These are phyloP conservation scores for Mergus octosetaceus DNA, from an alignment of 2,797 vertebrate species.

Conservation along the genomic window DNA sequence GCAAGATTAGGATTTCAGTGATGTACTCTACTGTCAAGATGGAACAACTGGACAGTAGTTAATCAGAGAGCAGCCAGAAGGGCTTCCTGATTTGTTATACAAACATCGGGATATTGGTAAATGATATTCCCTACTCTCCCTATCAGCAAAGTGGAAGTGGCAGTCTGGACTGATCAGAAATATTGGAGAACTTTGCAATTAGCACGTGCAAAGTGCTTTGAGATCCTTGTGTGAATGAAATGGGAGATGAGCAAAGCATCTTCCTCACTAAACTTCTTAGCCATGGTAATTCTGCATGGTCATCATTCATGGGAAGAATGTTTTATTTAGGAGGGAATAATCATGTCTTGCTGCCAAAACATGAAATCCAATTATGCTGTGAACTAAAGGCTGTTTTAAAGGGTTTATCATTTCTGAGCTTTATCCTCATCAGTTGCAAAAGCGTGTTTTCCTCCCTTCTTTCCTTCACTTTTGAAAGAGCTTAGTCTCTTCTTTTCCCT, in stretches of 20 bases:
- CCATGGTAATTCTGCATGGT: constrained; percentile 65
- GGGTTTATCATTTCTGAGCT: constrained; percentile 49
- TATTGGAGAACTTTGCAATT: neutral
- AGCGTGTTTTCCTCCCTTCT: neutral
- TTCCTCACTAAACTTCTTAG: constrained; percentile 63
- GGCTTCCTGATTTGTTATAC: neutral
- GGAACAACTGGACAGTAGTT: neutral
- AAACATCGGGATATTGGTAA: neutral
- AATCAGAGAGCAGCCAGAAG: neutral
- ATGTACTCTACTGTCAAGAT: too few relatives aligned
- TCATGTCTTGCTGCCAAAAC: constrained; percentile 65
- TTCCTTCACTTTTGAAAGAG: neutral
- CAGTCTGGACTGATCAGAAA: neutral
- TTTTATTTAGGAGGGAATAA: constrained; percentile 64
- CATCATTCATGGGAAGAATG: constrained; percentile 59
- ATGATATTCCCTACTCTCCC: neutral
- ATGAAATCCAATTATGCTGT: constrained; percentile 70
- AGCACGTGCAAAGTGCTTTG: neutral
- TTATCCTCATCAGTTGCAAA: constrained; percentile 28
- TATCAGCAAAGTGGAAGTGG: neutral
- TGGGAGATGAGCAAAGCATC: constrained; percentile 17
- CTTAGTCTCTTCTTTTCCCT: neutral
- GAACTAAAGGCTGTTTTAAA: constrained; percentile 62
- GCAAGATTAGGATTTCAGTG: neutral
- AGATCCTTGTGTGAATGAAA: constrained; percentile 1